Percentiles rank a stretch among this genome's conserved stretches.
phyloP scores from a whole-genome alignment of 2,113 vertebrate genomes.

The Mellivora capensis region DNA sequence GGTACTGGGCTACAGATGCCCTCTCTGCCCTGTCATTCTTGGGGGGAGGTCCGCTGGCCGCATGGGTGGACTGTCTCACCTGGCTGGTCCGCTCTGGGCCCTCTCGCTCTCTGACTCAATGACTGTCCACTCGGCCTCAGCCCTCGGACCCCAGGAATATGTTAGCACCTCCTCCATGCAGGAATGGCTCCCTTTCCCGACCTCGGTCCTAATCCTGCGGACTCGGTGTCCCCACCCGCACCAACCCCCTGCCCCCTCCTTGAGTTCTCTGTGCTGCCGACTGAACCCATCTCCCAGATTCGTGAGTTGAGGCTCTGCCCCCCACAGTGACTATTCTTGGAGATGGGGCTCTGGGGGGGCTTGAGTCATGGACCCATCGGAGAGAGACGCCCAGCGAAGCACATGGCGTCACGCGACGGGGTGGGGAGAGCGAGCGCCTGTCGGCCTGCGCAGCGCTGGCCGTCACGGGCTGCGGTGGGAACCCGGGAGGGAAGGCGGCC shows the following conservation, averaged over 20 bases:
- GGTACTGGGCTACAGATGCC: accelerated
- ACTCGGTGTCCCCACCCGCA: accelerated
- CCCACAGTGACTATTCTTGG: accelerated
- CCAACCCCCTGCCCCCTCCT: accelerated
- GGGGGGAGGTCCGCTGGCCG: accelerated
- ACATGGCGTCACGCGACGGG: accelerated
- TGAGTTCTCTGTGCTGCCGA: accelerated
- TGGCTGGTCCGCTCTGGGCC: accelerated
- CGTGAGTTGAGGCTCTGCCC: accelerated
- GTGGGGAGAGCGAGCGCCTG: accelerated
- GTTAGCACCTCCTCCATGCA: accelerated
- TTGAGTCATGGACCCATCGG: accelerated
- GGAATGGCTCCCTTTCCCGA: accelerated
- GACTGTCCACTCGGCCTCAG: accelerated
- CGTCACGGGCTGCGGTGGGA: accelerated
- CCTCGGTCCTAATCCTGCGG: neutral
- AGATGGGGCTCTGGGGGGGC: too few species aligned
- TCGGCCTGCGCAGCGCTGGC: accelerated
- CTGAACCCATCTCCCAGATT: accelerated
- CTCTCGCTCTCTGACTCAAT: accelerated
- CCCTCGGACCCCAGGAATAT: accelerated
- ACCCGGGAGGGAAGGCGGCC: too few species aligned
- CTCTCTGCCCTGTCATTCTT: accelerated
- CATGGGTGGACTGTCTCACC: accelerated
- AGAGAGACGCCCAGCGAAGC: accelerated